Percentiles rank a stretch among this genome's conserved stretches.
Evolutionary conservation across 2,113 vertebrate genomes (phyloP).

Genomic region (Callospermophilus lateralis): DNA sequence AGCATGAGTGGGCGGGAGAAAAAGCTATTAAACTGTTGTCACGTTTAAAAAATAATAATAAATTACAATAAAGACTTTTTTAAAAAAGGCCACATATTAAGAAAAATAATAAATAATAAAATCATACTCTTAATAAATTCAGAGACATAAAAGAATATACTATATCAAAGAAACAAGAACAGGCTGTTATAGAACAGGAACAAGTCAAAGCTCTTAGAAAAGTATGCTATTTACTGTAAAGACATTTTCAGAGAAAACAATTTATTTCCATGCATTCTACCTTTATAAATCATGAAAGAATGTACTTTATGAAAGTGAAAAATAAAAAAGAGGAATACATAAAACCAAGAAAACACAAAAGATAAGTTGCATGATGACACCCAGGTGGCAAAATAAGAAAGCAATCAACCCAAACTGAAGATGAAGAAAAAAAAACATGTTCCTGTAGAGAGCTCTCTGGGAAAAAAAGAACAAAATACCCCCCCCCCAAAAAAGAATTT

Average conservation of each 20-base stretch:
- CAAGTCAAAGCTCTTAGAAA: not conserved
- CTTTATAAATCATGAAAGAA: not conserved
- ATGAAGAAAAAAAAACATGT: not conserved
- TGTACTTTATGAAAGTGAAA: not conserved
- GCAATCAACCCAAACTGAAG: not conserved
- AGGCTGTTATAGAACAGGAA: constrained; percentile 4
- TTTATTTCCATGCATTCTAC: not conserved
- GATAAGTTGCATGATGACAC: not conserved
- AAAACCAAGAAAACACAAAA: not conserved
- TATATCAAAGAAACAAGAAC: not conserved
- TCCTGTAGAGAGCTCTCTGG: not conserved
- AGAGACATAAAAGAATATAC: not conserved
- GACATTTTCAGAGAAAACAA: not conserved
- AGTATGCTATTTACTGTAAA: not conserved
- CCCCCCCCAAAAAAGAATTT: not conserved
- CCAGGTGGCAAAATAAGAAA: constrained; percentile 10
- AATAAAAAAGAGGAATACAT: not conserved
- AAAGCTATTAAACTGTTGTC: not conserved
- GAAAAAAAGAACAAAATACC: not conserved
- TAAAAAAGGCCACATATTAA: no score
- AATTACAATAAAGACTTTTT: no score
- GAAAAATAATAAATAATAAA: not conserved
- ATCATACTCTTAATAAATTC: not conserved
- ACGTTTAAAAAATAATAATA: not conserved
- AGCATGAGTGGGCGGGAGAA: no score